A percentile compares a stretch with the other conserved stretches of the same genome.
Evolutionary conservation across 2,797 vertebrate genomes (phyloP).

Genomic region (Eleutherodactylus coqui): DNA sequence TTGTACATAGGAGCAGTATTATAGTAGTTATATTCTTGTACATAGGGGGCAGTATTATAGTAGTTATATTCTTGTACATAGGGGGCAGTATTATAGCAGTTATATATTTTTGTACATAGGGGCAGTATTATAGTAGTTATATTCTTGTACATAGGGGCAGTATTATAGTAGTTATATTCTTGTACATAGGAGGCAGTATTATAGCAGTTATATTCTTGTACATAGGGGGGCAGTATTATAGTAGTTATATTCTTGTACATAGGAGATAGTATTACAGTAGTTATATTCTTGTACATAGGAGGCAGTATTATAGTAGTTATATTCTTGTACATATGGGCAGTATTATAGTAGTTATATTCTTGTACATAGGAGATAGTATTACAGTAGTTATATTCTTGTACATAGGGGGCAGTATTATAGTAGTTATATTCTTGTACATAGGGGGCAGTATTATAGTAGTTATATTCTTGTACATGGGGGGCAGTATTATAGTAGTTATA

Average conservation of each 20-base stretch:
- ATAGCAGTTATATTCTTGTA: conserved; percentile 12
- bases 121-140: conserved; percentile 2
- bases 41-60: background rate
- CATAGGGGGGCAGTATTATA: background rate
- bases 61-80: conserved; percentile 17
- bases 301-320: conserved; percentile 14
- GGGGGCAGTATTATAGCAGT: conserved; percentile 13
- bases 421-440: conserved; percentile 5
- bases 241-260: conserved; percentile 8
- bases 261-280: conserved; percentile 3
- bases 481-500: background rate
- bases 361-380: background rate
- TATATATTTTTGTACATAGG: background rate
- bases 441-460: background rate
- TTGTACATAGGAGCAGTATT: conserved; percentile 9
- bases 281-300: conserved; percentile 7
- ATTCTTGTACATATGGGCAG: background rate
- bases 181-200: conserved; percentile 6
- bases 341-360: conserved; percentile 7
- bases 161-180: conserved; percentile 14
- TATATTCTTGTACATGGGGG: background rate
- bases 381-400: conserved; percentile 5
- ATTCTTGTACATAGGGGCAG: background rate
- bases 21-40: conserved; percentile 12
- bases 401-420: background rate